Evolutionary conservation across 1,140 invertebrate species (phyloP).

Genomic region (Cataglyphis hispanica): DNA sequence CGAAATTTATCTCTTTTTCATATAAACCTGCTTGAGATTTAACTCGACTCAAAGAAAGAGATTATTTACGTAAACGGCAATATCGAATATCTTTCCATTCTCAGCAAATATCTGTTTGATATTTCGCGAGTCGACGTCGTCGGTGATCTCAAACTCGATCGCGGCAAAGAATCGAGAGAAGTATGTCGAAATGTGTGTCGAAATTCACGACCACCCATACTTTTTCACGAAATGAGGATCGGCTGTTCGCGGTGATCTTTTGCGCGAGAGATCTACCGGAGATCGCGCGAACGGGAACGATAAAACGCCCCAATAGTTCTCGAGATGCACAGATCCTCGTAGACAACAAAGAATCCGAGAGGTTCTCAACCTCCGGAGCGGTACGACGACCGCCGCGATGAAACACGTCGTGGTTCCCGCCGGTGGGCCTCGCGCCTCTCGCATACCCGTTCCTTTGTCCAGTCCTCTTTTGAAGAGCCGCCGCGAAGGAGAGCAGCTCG

Average conservation of each 20-base stretch:
- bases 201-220: conserved; percentile 55
- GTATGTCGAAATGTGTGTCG: conserved; percentile 30
- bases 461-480: conserved; percentile 74
- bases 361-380: conserved; percentile 70
- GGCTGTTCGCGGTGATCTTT: background rate
- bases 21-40: background rate
- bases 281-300: conserved; percentile 47
- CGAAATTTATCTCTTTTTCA: background rate
- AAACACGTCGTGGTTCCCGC: conserved; percentile 8
- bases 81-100: conserved; percentile 36
- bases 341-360: conserved; percentile 76
- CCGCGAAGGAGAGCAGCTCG: conserved; percentile 80
- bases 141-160: conserved; percentile 36
- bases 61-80: conserved; percentile 19
- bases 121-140: conserved; percentile 47
- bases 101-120: conserved; percentile 30
- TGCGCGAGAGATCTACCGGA: background rate
- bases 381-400: conserved; percentile 41
- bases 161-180: conserved; percentile 43
- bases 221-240: conserved; percentile 26
- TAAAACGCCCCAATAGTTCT: conserved; percentile 74
- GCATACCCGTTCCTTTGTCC: conserved; percentile 74
- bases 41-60: background rate
- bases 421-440: conserved; percentile 53
- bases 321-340: conserved; percentile 66